Percentiles rank a stretch among this genome's conserved stretches.
Evolutionary conservation across 2,888 invertebrate genomes (phyloP).

Genomic region (Priapulus caudatus): DNA sequence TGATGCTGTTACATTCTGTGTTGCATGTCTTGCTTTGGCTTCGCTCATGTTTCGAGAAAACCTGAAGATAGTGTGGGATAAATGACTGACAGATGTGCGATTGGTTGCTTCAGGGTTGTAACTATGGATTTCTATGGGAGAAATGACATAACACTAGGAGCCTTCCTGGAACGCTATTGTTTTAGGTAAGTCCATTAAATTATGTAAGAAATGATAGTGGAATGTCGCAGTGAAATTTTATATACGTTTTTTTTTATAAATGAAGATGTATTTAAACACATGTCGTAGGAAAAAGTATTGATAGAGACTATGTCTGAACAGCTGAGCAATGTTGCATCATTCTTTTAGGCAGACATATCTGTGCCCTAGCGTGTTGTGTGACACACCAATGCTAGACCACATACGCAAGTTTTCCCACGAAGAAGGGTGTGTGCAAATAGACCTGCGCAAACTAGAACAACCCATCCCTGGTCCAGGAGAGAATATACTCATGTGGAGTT

Average conservation of each 20-base stretch:
- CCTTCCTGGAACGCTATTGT: conserved; percentile 83
- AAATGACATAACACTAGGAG: conserved; percentile 87
- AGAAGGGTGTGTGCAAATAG: conserved; percentile 70
- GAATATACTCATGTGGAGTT: conserved; percentile 66
- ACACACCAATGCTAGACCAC: conserved; percentile 72
- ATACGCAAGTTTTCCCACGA: conserved; percentile 80
- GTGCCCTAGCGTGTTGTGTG: conserved; percentile 66
- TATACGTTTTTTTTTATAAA: neutral
- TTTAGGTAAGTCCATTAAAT: conserved; percentile 43
- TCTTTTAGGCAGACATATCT: conserved; percentile 55
- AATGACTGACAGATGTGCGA: too few relatives aligned
- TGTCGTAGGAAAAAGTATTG: neutral
- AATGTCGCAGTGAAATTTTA: neutral
- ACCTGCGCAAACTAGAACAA: conserved; percentile 44
- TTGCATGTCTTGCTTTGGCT: too few relatives aligned
- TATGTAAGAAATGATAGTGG: neutral
- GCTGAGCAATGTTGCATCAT: conserved; percentile 19
- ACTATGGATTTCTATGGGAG: conserved; percentile 89
- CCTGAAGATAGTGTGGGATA: too few relatives aligned
- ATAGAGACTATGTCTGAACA: too few relatives aligned
- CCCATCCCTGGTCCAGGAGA: conserved; percentile 39
- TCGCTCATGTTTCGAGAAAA: too few relatives aligned
- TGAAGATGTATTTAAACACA: conserved; percentile 1
- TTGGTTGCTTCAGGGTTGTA: conserved; percentile 61
- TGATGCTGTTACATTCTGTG: too few relatives aligned